A percentile compares a stretch with the other conserved stretches of the same genome.
Conservation (phyloP, 2,888 invertebrate genomes). For the Saturnia japonica region DNA sequence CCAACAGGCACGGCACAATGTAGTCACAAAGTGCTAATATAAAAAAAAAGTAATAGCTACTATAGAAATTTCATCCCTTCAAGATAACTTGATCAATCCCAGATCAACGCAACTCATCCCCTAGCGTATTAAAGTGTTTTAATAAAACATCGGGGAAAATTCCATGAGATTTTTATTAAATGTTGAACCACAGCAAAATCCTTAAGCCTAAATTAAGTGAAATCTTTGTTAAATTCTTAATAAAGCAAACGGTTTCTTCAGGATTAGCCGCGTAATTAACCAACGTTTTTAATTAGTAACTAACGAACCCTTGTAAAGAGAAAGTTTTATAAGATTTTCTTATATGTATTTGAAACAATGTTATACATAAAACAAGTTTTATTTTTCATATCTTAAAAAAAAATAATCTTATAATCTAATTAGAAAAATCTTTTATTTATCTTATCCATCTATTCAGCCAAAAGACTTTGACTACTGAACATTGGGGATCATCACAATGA, state of each 20-base stretch:
- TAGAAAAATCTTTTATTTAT: no score
- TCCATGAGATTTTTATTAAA: conserved; percentile 6
- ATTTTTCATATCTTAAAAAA: neutral
- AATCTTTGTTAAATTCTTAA: conserved; percentile 10
- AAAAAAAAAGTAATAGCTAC: neutral
- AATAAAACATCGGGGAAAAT: neutral
- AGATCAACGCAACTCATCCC: neutral
- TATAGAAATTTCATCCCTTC: neutral
- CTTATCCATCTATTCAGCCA: no score
- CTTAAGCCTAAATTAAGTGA: conserved; percentile 4
- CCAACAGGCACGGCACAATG: no score
- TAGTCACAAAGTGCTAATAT: no score
- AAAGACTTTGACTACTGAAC: no score
- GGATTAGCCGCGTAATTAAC: conserved; percentile 4
- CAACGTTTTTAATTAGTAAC: conserved; percentile 1
- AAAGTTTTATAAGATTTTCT: neutral
- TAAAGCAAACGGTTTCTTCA: conserved; percentile 4
- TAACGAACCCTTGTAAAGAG: neutral
- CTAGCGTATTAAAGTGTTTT: neutral
- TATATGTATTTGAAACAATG: neutral
- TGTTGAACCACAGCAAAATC: conserved; percentile 1
- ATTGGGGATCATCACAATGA: no score
- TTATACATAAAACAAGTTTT: neutral
- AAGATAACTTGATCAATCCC: neutral
- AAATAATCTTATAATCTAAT: no score